Evolutionary conservation across 2,888 invertebrate species (phyloP), one percentile per base, ranked within the genome.

Genomic region (Caenorhabditis sulstoni): DNA sequence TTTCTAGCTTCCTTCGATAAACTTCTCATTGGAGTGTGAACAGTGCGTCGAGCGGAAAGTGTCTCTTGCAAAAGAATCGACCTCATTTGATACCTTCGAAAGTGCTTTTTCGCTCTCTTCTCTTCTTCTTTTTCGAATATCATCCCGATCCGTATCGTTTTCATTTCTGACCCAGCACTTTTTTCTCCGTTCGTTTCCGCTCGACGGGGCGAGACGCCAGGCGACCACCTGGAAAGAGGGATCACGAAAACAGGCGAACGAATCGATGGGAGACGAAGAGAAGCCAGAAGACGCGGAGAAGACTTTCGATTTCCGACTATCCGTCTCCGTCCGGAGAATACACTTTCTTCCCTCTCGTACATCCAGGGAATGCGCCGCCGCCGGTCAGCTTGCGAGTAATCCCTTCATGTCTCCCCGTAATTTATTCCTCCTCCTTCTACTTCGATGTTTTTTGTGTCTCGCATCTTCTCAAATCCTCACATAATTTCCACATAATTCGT

Each of bases 231-330:
- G 59, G 59, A 58, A 61, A 41, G 58, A 58, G n/a, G 52, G 12
- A 9, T 29, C 66, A 47, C 22, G 23, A 57, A 66, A 66, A 66
- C 66, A 66, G 20, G 23, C 52, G 12, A 39, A 23, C 23, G 9
- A 39, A 55, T 55, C 55, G 55, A 55, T 55, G 58, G 47, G 55
- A 55, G 37, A 55, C 37, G 20, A 18, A 45, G 55, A 37, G 45
- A 55, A 49, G 23, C 55, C 29, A 35, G 44, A 20, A 41, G 20
- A 37, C 35, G 18, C 9, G 18, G 37, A 4, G n/a, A 29, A 41
- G 44, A 68, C 68, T 70, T 70, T 70, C 68, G 68, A 70, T 70
- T 70, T 70, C 23, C 61, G 58, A n/a, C 58, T 44, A 58, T 53
- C 35, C 50, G 29, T 29, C 29, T n/a, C 29, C 29, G 29, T 62